Conservation (phyloP, 2,797 vertebrate species). For the Leptatherina wallacei region DNA sequence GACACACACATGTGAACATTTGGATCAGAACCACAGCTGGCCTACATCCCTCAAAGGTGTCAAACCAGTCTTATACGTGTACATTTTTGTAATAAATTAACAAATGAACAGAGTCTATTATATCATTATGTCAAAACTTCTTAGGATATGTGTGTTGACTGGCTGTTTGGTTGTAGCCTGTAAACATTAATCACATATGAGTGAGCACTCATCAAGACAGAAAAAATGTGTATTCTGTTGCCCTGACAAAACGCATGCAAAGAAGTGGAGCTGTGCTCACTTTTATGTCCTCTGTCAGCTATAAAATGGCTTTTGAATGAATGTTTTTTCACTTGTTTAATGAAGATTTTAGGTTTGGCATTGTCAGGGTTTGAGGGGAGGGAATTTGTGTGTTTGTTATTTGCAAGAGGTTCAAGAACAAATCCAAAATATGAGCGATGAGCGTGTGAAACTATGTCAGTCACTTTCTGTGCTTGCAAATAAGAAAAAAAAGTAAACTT, state of each 20-base stretch:
- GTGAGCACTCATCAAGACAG: conserved; percentile 5
- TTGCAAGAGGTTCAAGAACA: neutral
- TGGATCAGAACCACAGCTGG: conserved; percentile 78
- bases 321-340: conserved; percentile 42
- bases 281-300: conserved; percentile 22
- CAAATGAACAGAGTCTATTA: conserved; percentile 21
- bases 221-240: conserved; percentile 18
- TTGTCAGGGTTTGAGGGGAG: neutral
- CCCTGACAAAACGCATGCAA: conserved; percentile 14
- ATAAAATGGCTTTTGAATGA: conserved; percentile 24
- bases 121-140: conserved; percentile 18
- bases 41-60: conserved; percentile 50
- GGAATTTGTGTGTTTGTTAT: neutral
- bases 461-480: neutral
- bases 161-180: conserved; percentile 32
- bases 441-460: neutral
- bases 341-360: conserved; percentile 23
- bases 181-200: conserved; percentile 7
- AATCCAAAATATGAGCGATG: neutral
- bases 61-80: conserved; percentile 37
- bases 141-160: conserved; percentile 21
- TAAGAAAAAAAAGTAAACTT: conserved; percentile 2
- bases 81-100: conserved; percentile 6
- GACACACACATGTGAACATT: conserved; percentile 70
- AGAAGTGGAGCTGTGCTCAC: conserved; percentile 20